Evolutionary conservation across 2,888 invertebrate species (phyloP).

Genomic region (Blastobasis lacticolella): DNA sequence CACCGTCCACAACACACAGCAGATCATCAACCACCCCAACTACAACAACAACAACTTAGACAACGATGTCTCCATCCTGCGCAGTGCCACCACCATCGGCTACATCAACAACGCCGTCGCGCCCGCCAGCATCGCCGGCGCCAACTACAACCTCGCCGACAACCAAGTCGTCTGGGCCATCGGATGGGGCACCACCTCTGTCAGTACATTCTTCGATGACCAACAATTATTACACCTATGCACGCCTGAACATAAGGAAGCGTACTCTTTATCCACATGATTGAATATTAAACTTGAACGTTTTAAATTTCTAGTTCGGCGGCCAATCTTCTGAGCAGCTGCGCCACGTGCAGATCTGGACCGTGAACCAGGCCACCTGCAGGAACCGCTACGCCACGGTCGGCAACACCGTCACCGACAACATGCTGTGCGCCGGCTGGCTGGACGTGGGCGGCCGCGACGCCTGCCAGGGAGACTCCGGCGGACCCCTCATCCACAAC

Average conservation of each 20-base stretch:
- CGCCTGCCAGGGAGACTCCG: slow-evolving; percentile 46
- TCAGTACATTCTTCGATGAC: slow-evolving; percentile 19
- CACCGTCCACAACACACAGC: slow-evolving; percentile 15
- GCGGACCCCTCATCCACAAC: slow-evolving; percentile 40
- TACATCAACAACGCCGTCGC: slow-evolving; percentile 20
- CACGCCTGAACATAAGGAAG: neutral
- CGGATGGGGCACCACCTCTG: slow-evolving; percentile 51
- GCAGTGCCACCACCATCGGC: slow-evolving; percentile 20
- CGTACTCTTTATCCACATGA: neutral
- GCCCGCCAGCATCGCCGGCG: slow-evolving; percentile 27
- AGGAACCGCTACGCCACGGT: slow-evolving; percentile 21
- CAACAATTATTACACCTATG: neutral
- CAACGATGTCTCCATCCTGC: slow-evolving; percentile 45
- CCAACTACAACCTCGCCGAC: slow-evolving; percentile 30
- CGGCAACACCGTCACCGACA: slow-evolving; percentile 21
- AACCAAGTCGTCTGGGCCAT: slow-evolving; percentile 40
- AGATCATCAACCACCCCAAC: slow-evolving; percentile 29
- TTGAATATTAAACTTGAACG: neutral
- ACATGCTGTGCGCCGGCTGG: slow-evolving; percentile 36
- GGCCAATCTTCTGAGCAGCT: slow-evolving; percentile 21
- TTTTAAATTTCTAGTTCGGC: slow-evolving; percentile 11
- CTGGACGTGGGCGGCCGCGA: slow-evolving; percentile 42
- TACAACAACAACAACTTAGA: slow-evolving; percentile 27
- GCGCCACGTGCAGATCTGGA: slow-evolving; percentile 33
- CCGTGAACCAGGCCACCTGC: slow-evolving; percentile 28